Base-by-base conservation (phyloP, 2,113 vertebrate genomes). In the Syngnathus floridae region DNA sequence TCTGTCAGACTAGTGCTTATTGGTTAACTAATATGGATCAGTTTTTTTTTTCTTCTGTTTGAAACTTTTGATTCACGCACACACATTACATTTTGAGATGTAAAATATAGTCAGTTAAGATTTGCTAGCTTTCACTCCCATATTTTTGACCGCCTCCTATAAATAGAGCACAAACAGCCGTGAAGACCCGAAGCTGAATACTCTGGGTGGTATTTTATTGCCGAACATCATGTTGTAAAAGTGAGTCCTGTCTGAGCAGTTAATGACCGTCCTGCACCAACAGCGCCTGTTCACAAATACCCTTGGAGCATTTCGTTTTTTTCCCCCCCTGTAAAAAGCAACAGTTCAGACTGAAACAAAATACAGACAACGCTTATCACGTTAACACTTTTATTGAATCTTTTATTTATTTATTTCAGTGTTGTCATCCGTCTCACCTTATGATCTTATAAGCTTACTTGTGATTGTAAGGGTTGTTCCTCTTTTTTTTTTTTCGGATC, bases 1-100 rank as follows among this genome's bases (percentile, higher is more conserved):
- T 70, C 71, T 81, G 86, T 84, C 82, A 86, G 57, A 60, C 72
- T 72, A 69, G 45, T 43, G 54, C 66, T 79, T 71, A 78, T 71
- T 75, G 76, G 74, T 73, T 88, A 87, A 87, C 72, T 65, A 79
- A 86, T 85, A 89, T 66, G 70, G 71, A 86, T 84, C 74, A 72
- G 72, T 75, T 78, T 38, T 64, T 59, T 71, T 58, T 73, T 36
- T 21, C 21, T 55, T 9, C 7, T 22, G 22, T 7, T 52, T 26
- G 43, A 66, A 45, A 40, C 67, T 69, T 71, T 66, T 49, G 14
- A 55, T 21, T 36, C 52, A 49, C 37, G 41, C 61, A 62, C 59
- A 43, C 22, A 48, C 22, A 49, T 19, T 19, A 69, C 69, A 71
- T 17, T 69, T 1, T 38, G 77, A 73, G 62, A 58, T 67, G 71